phyloP scores from a whole-genome alignment of 2,113 vertebrate genomes.

The Grus americana region DNA sequence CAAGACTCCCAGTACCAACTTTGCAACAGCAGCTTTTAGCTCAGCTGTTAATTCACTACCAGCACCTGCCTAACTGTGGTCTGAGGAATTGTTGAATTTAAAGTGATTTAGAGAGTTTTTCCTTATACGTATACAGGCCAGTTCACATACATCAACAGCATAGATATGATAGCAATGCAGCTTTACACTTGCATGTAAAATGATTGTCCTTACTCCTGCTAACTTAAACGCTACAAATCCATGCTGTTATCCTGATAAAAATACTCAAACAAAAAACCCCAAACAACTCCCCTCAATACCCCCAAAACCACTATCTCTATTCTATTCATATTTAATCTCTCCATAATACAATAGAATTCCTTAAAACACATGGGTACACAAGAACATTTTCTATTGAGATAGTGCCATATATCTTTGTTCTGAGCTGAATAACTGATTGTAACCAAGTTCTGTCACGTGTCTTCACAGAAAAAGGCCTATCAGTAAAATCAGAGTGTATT shows the following conservation, averaged over 20 bases:
- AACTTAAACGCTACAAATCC: neutral
- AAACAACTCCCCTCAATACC: neutral
- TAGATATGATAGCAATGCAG: neutral
- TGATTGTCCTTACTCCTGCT: neutral
- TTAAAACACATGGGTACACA: neutral
- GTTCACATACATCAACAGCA: neutral
- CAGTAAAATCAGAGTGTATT: conserved; percentile 24
- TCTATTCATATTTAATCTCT: neutral
- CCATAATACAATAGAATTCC: neutral
- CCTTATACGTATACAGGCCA: neutral
- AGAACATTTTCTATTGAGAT: neutral
- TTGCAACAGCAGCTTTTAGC: neutral
- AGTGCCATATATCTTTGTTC: neutral
- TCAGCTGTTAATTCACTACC: neutral
- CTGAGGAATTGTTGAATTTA: neutral
- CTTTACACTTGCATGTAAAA: neutral
- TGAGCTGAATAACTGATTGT: conserved; percentile 13
- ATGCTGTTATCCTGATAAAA: neutral
- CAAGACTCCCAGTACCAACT: neutral
- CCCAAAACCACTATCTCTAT: neutral
- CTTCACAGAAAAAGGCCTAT: neutral
- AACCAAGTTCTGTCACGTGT: neutral
- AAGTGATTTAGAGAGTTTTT: neutral
- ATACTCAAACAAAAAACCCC: neutral
- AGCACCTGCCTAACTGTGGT: neutral